Percentiles rank a stretch among this genome's conserved stretches.
Evolutionary conservation across 2,113 vertebrate species (phyloP).

Genomic region (Tichodroma muraria): DNA sequence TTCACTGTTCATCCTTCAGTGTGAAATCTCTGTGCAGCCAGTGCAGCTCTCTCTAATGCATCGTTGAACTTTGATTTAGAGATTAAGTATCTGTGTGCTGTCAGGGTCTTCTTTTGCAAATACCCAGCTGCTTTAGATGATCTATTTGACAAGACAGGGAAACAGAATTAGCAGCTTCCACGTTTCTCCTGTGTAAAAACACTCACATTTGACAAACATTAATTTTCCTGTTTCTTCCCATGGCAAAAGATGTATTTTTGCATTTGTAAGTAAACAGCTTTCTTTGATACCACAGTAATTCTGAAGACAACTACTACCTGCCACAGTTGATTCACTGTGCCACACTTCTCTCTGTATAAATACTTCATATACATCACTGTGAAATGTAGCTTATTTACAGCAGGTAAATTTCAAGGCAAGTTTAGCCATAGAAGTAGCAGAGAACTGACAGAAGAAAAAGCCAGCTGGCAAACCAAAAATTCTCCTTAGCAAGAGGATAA

Average conservation of each 20-base stretch:
- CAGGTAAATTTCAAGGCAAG: background rate
- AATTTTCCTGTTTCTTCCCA: background rate
- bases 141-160: slow-evolving; percentile 23
- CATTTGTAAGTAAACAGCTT: background rate
- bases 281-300: background rate
- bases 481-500: background rate
- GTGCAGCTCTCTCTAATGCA: slow-evolving; percentile 28
- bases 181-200: background rate
- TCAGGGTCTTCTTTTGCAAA: background rate
- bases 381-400: background rate
- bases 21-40: background rate
- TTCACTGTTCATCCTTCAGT: slow-evolving; percentile 88
- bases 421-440: background rate
- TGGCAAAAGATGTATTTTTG: background rate
- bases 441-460: background rate
- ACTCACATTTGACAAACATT: background rate
- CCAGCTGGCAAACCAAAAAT: background rate
- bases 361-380: background rate
- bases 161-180: slow-evolving; percentile 1
- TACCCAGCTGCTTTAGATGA: background rate
- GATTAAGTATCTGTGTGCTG: background rate
- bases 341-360: background rate
- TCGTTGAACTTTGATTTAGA: background rate
- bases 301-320: background rate
- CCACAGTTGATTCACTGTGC: background rate